phyloP scores from a whole-genome alignment of 2,113 vertebrate species.

The Baryphthengus martii region DNA sequence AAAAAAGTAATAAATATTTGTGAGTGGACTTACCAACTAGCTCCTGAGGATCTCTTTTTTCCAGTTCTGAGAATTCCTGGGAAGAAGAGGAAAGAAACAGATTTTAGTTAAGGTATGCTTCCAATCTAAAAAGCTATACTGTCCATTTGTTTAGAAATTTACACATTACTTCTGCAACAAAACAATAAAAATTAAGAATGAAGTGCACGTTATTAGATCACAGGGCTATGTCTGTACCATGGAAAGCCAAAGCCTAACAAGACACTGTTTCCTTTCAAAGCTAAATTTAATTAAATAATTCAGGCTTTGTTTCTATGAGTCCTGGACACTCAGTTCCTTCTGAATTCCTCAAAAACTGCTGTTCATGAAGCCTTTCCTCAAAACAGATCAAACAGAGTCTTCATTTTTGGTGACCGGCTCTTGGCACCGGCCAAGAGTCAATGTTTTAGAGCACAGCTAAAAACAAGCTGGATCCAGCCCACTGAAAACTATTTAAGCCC shows the following conservation, averaged over 20 bases:
- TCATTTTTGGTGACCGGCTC: neutral
- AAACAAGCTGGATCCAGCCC: neutral
- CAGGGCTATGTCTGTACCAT: neutral
- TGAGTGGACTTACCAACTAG: constrained; percentile 86
- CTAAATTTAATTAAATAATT: neutral
- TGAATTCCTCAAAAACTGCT: neutral
- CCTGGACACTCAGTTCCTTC: neutral
- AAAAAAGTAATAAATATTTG: neutral
- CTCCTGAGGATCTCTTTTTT: constrained; percentile 92
- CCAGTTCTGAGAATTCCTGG: constrained; percentile 84
- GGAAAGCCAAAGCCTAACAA: neutral
- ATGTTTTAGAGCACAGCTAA: neutral
- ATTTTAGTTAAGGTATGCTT: neutral
- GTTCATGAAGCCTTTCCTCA: neutral
- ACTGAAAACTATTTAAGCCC: neutral
- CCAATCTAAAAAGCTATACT: neutral
- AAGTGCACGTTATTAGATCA: neutral
- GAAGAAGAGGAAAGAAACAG: constrained; percentile 11
- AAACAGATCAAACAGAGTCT: neutral
- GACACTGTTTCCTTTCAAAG: neutral
- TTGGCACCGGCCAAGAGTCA: neutral
- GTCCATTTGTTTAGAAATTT: neutral
- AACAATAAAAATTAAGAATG: neutral
- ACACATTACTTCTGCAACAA: neutral
- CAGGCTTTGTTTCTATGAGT: neutral